phyloP scores from a whole-genome alignment of 2,113 vertebrate genomes.

The Coturnix japonica region DNA sequence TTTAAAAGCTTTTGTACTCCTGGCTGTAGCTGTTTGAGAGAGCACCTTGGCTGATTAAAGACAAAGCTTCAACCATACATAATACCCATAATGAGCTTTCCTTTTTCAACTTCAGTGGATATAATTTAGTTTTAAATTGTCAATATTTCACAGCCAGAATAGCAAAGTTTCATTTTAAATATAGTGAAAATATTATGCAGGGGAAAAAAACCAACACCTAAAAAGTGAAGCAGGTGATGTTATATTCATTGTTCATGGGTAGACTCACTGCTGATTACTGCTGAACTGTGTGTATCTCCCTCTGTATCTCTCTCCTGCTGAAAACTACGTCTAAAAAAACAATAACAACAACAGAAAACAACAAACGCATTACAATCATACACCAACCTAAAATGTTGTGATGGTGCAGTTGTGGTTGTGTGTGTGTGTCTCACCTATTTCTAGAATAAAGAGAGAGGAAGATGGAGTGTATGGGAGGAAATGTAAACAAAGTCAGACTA shows the following conservation, averaged over 20 bases:
- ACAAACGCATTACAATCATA: not conserved
- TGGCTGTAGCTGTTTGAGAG: not conserved
- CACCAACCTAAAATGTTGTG: not conserved
- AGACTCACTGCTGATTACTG: not conserved
- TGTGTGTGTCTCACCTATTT: not conserved
- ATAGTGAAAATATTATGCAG: not conserved
- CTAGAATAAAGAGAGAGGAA: not conserved
- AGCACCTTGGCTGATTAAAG: not conserved
- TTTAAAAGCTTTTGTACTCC: not conserved
- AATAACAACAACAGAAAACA: not conserved
- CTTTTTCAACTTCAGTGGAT: not conserved
- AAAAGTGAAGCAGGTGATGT: not conserved
- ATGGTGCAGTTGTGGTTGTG: not conserved
- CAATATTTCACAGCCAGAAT: not conserved
- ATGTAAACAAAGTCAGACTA: not conserved
- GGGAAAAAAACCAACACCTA: not conserved
- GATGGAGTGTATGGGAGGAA: not conserved
- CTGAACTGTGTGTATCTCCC: not conserved
- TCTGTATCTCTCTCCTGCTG: not conserved
- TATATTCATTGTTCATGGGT: not conserved
- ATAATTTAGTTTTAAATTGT: conserved; percentile 24
- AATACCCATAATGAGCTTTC: not conserved
- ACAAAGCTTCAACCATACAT: conserved; percentile 12
- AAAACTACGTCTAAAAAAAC: not conserved
- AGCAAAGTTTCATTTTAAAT: not conserved